Conservation (phyloP, 2,888 invertebrate genomes). For the Drosophila buzzatii region DNA sequence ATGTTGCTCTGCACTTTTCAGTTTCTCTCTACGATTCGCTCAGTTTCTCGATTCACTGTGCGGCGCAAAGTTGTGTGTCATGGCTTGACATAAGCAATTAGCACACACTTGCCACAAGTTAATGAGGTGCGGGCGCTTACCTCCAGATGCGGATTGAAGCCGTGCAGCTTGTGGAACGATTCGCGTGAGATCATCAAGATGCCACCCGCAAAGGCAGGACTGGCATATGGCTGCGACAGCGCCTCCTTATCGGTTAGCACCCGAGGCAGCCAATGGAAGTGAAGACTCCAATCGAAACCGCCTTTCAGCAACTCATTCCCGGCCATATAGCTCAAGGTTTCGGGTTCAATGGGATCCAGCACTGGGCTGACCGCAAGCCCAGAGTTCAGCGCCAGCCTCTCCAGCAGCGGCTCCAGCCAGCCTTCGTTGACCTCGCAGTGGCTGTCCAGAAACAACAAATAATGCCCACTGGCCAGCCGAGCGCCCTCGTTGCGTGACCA, state of each 20-base stretch:
- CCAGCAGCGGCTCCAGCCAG: constrained; percentile 86
- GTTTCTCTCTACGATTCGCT: neutral
- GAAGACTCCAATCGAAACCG: constrained; percentile 86
- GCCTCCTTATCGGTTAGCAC: constrained; percentile 37
- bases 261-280: constrained; percentile 85
- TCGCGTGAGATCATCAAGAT: constrained; percentile 84
- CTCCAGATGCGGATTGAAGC: constrained; percentile 83
- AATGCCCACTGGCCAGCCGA: constrained; percentile 80
- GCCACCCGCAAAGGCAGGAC: constrained; percentile 83
- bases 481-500: constrained; percentile 85
- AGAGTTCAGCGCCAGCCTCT: constrained; percentile 60
- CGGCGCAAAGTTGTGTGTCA: constrained; percentile 34
- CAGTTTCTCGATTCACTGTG: neutral
- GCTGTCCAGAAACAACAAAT: constrained; percentile 85
- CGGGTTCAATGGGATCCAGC: constrained; percentile 85
- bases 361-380: constrained; percentile 84
- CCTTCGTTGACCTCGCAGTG: constrained; percentile 85
- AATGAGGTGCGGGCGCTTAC: constrained; percentile 67
- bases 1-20: constrained; percentile 21
- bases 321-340: constrained; percentile 83
- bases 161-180: constrained; percentile 84
- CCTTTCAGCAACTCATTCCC: constrained; percentile 84
- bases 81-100: constrained; percentile 63
- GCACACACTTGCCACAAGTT: constrained; percentile 53
- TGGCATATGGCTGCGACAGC: constrained; percentile 60